Evolutionary conservation across 1,140 invertebrate species (phyloP).

Genomic region (Pararge aegeria): DNA sequence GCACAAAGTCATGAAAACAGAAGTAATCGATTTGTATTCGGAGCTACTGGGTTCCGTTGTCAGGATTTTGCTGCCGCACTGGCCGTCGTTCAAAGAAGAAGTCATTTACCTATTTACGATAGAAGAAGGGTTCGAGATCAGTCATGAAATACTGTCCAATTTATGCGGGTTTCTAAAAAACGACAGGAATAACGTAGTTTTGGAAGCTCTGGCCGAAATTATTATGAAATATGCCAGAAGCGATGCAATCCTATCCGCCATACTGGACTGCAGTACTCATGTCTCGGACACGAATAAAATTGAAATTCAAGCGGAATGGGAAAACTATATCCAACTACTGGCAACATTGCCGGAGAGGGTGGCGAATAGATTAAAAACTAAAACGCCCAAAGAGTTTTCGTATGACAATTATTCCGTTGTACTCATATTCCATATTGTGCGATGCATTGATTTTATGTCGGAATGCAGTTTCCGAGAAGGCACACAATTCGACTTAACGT

Average conservation of each 20-base stretch:
- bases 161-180: constrained; percentile 76
- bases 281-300: constrained; percentile 19
- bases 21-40: constrained; percentile 36
- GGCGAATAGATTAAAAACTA: constrained; percentile 82
- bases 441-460: constrained; percentile 81
- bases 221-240: constrained; percentile 79
- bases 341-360: constrained; percentile 84
- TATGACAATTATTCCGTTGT: constrained; percentile 80
- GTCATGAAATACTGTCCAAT: constrained; percentile 75
- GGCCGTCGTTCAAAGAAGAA: constrained; percentile 56
- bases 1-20: constrained; percentile 22
- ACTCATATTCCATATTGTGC: constrained; percentile 82
- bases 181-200: constrained; percentile 40
- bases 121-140: constrained; percentile 77
- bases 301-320: constrained; percentile 64
- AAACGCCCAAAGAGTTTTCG: constrained; percentile 81
- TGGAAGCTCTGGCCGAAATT: constrained; percentile 62
- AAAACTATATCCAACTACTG: constrained; percentile 81
- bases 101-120: constrained; percentile 74
- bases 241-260: constrained; percentile 79
- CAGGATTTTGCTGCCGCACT: constrained; percentile 37
- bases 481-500: constrained; percentile 67
- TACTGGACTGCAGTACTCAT: constrained; percentile 56
- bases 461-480: constrained; percentile 61
- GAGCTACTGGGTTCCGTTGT: constrained; percentile 33